Evolutionary conservation across 1,140 invertebrate genomes (phyloP), one percentile per base, ranked within the genome.

Genomic region (Drosophila pseudoobscura): DNA sequence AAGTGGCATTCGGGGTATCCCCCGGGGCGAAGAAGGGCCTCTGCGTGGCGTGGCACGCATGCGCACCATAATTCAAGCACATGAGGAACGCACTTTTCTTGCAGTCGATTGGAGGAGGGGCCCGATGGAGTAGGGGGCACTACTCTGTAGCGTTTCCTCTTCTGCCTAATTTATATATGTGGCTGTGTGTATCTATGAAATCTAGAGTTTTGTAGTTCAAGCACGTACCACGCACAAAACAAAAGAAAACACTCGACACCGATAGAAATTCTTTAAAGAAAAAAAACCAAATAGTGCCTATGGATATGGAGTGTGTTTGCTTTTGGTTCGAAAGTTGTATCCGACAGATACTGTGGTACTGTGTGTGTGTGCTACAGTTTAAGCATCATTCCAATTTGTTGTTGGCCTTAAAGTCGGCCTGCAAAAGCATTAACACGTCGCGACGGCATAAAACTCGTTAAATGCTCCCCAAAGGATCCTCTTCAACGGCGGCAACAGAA

Each of bases 171-270:
- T 82, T 44, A 44, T 31, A 57, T 20, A 46, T 24, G 44, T 52
- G 80, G 63, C 57, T 76, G 61, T 68, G 11, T 13, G 11, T 39
- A 13, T 39, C 35, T 39, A 68, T 52, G 62, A 78, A 82, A 87
- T 87, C 83, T 87, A 55, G 62, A 88, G 59, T 88, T 88, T 88
- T 88, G 75, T 88, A 87, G 78, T 88, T 87, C 62, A 87, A 88
- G 83, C 82, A 87, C 82, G 82, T 82, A 75, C 78, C 82, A 87
- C 75, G 82, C 82, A 82, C 68, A 65, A 77, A 69, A 71, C 57
- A 62, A 66, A 80, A 54, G 63, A 68, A 62, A 69, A 68, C 69
- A 80, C 82, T 85, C 82, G 78, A 80, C 73, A 87, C 75, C 80
- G 50, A 80, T 77, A 68, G 63, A 80, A 77, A 68, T 80, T 75